Evolutionary conservation across 2,113 vertebrate genomes (phyloP), one percentile per base, ranked within the genome.

Genomic region (Odocoileus hemionus): DNA sequence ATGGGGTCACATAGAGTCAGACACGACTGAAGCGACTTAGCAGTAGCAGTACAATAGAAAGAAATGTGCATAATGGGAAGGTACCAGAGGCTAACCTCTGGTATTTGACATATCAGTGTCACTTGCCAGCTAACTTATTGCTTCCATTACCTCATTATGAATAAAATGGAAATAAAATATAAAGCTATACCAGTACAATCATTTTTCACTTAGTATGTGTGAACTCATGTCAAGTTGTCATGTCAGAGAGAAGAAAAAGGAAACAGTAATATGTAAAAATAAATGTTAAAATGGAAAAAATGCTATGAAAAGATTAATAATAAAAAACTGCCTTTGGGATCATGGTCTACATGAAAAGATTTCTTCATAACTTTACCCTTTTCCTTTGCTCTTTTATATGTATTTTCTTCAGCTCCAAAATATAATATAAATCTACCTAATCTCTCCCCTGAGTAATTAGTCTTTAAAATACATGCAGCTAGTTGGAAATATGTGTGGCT

Each of bases 231-330:
- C 58, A 93, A 52, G 21, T 13, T 26, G 13, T 33, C 23, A 54
- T 36, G 57, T 79, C 45, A 92, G 86, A 91, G 30, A 86, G 25
- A 3, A 91, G 19, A 14, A 67, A 93, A 58, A 55, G 7, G 57
- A 89, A 92, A 91, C 7, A 94, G 25, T 61, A 86, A 60, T 45
- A 60, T 17, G 26, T 26, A 74, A 87, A 96, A 93, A 91, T 67
- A 95, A 87, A 64, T 79, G 30, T 21, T 60, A 86, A 86, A 82
- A 55, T 82, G 6, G 25, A 86, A 96, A 96, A 93, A 93, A 45
- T 88, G 21, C 33, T 47, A 13, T 45, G 39, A 86, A 96, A 58
- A 86, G 60, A 47, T 70, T 43, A 76, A 57, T 57, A 89, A 64
- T 4, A 90, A 87, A 47, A 93, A 76, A 82, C 5, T 70, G 15